A percentile compares a stretch with the other conserved stretches of the same genome.
These are phyloP conservation scores for Chaetodon trifascialis DNA, from an alignment of 2,113 vertebrate genomes.

Conservation along the genomic window DNA sequence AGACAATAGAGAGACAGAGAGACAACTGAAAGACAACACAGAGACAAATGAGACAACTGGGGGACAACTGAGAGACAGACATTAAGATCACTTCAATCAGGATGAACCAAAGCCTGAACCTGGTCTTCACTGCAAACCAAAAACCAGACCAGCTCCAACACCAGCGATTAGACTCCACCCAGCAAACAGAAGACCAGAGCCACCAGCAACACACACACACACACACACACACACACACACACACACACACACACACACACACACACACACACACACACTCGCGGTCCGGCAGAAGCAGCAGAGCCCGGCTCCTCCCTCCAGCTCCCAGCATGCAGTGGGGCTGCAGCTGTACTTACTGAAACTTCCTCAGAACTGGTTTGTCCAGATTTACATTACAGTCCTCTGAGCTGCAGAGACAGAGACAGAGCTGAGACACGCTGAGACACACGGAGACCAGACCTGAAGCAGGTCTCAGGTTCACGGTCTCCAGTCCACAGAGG, in stretches of 20 bases:
- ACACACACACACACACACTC: not conserved
- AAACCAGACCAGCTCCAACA: constrained; percentile 26
- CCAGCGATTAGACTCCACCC: constrained; percentile 51
- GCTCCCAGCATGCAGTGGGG: constrained; percentile 73
- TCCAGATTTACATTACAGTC: constrained; percentile 84
- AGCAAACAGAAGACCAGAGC: not conserved
- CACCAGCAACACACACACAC: constrained; percentile 12
- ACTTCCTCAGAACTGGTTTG: constrained; percentile 91
- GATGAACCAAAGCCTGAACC: not conserved
- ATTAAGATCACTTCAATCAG: not conserved
- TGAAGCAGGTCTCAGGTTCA: not conserved
- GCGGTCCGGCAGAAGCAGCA: constrained; percentile 7
- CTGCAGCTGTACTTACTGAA: constrained; percentile 90
- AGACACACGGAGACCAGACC: not conserved
- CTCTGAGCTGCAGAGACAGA: constrained; percentile 86
- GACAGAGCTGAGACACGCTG: not conserved
- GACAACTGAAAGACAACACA: too few species aligned
- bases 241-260: too few species aligned
- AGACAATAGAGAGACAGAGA: too few species aligned
- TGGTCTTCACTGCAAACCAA: constrained; percentile 14
- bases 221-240: not conserved
- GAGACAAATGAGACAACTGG: too few species aligned
- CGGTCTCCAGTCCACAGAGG: too few species aligned
- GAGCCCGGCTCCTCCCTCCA: constrained; percentile 29
- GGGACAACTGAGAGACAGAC: not conserved